Base-by-base conservation (phyloP, 2,797 vertebrate genomes). In the Rhinella marina region DNA sequence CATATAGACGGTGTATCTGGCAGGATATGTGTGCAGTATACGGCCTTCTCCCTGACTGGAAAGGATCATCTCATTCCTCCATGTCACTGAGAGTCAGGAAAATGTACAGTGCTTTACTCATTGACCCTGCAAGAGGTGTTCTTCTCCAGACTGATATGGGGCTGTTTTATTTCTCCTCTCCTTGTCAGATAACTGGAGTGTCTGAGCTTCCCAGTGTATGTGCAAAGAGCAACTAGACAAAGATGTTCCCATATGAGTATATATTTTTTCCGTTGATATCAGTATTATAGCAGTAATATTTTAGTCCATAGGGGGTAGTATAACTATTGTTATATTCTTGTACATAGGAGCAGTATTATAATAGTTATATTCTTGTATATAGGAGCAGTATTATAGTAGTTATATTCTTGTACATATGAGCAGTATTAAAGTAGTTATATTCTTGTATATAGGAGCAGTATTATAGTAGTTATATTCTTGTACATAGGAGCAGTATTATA, bases 71-170 rank as follows among this genome's bases (percentile, higher is more conserved):
- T 76, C 84, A 89, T 89, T 77, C 59, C 72, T 79, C 78, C 48
- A 78, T 89, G 80, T 89, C 88, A 89, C 72, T 16, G 54, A 62
- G 81, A 61, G 62, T 50, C 84, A 86, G 84, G 61, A 78, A 83
- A 17, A 50, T 82, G 56, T 82, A 25, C 73, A 81, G 25, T 13
- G 7, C 52, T 7, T 70, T 83, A 59, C 25, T 25, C 21, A 79
- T 79, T 89, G 88, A 89, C 88, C 88, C 76, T 6, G 27, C 0
- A 21, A 61, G 81, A 89, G 72, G 80, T 29, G 62, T 54, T 82
- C 73, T 32, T 32, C 61, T 64, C 81, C 85, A 82, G 80, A 78
- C 84, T 76, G 70, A 88, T 82, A 81, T 11, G 27, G 25, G 21
- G 7, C 52, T 84, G 82, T 1, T 61, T 84, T 84, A 75, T 61